Percentiles rank a stretch among this genome's conserved stretches.
Evolutionary conservation across 1,140 invertebrate genomes (phyloP).

Genomic region (Drosophila pandora): DNA sequence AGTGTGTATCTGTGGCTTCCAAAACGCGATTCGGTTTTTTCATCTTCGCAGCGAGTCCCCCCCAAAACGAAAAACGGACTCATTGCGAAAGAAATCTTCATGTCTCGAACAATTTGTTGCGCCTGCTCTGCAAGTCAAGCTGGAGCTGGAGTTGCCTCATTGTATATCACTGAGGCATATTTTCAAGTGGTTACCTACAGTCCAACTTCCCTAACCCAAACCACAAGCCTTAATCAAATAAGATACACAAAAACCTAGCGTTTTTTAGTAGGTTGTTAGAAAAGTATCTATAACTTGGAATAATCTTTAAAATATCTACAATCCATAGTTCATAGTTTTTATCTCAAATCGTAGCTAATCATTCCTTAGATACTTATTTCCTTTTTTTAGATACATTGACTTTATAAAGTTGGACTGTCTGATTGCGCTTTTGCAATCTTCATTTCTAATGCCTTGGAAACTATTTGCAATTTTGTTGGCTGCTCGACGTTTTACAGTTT

Average conservation of each 20-base stretch:
- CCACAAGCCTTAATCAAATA: background rate
- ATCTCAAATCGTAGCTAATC: too few relatives aligned
- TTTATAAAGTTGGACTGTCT: conserved; percentile 1
- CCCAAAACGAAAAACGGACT: conserved; percentile 28
- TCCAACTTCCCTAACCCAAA: conserved; percentile 14
- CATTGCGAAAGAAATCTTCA: conserved; percentile 57
- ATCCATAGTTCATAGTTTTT: too few relatives aligned
- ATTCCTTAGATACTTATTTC: background rate
- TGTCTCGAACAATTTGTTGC: conserved; percentile 52
- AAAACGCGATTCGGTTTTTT: conserved; percentile 24
- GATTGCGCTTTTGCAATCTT: conserved; percentile 44
- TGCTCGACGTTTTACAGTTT: conserved; percentile 54
- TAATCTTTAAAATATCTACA: too few relatives aligned
- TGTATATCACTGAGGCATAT: conserved; percentile 35
- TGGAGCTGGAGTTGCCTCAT: conserved; percentile 29
- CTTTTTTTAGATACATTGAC: background rate
- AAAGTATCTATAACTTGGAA: too few relatives aligned
- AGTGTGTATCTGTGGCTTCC: conserved; percentile 28
- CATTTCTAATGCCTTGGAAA: conserved; percentile 59
- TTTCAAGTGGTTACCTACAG: conserved; percentile 19
- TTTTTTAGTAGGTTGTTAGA: background rate
- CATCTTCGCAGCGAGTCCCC: conserved; percentile 28
- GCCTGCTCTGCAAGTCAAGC: conserved; percentile 39
- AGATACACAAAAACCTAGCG: background rate
- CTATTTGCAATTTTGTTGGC: conserved; percentile 43